These are phyloP conservation scores for Nomada fabriciana DNA, from an alignment of 2,888 invertebrate species.

Conservation along the genomic window DNA sequence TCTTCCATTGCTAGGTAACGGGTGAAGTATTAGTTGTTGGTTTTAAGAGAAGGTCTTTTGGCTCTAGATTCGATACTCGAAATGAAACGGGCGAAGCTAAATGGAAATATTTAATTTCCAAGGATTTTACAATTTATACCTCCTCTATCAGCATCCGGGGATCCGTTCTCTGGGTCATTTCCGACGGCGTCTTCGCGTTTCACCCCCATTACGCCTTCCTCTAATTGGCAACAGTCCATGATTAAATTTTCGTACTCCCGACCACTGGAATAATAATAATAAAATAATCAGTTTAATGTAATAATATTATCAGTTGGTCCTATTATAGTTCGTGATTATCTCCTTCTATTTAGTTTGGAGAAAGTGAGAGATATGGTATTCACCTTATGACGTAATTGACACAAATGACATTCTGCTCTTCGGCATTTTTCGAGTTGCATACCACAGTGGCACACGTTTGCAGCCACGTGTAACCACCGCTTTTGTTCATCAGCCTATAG, in stretches of 20 bases:
- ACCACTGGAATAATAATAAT: conserved; percentile 86
- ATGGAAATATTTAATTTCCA: neutral
- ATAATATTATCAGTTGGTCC: neutral
- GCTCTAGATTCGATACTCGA: neutral
- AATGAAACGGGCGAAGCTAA: neutral
- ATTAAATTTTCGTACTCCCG: conserved; percentile 95
- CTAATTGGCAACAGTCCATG: conserved; percentile 97
- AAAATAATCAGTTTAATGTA: neutral
- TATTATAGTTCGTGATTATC: neutral
- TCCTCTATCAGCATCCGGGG: conserved; percentile 93
- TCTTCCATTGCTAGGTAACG: too few species aligned
- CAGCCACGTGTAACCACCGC: conserved; percentile 98
- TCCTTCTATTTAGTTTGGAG: too few species aligned
- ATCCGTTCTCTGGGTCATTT: conserved; percentile 94
- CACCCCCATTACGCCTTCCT: conserved; percentile 92
- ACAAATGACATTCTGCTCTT: conserved; percentile 98
- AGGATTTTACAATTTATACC: conserved; percentile 81
- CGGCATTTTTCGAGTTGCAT: conserved; percentile 97
- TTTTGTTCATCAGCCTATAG: conserved; percentile 97
- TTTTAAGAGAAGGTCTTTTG: neutral
- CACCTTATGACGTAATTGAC: conserved; percentile 99
- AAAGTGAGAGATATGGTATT: conserved; percentile 56
- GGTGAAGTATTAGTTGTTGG: too few species aligned
- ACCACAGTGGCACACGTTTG: conserved; percentile 99
- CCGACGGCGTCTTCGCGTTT: conserved; percentile 92